Conservation (phyloP, 2,888 invertebrate species). For the Fabriciana adippe region DNA sequence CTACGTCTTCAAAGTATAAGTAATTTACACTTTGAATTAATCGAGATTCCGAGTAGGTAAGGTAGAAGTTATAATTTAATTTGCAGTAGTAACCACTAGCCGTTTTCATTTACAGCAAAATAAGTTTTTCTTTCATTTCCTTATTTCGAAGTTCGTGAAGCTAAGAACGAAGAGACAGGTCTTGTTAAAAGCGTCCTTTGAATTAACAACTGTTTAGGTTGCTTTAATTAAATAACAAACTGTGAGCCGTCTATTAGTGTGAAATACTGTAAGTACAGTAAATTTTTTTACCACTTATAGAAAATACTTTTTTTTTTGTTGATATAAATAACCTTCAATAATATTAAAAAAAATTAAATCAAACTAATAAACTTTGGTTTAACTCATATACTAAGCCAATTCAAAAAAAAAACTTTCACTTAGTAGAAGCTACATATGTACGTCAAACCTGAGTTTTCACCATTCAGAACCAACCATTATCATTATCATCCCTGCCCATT, state of each 20-base stretch:
- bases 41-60: conserved; percentile 15
- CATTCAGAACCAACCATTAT: too few relatives aligned
- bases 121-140: conserved; percentile 28
- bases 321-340: too few relatives aligned
- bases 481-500: too few relatives aligned
- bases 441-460: too few relatives aligned
- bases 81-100: conserved; percentile 21
- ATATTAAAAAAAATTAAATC: too few relatives aligned
- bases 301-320: too few relatives aligned
- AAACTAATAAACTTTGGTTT: too few relatives aligned
- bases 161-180: conserved; percentile 10
- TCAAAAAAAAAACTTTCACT: too few relatives aligned
- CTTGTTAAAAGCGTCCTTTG: conserved; percentile 17
- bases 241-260: not conserved
- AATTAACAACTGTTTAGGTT: conserved; percentile 11
- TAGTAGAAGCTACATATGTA: too few relatives aligned
- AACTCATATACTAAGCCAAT: too few relatives aligned
- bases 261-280: not conserved
- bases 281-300: not conserved
- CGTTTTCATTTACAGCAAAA: conserved; percentile 27
- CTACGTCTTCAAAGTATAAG: not conserved
- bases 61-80: conserved; percentile 36
- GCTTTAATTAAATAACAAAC: conserved; percentile 13
- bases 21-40: conserved; percentile 18
- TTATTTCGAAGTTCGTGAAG: conserved; percentile 16